Percentiles rank a stretch among this genome's conserved stretches.
These are phyloP conservation scores for Chironomus striatipennis DNA, from an alignment of 1,140 invertebrate genomes.

Conservation along the genomic window DNA sequence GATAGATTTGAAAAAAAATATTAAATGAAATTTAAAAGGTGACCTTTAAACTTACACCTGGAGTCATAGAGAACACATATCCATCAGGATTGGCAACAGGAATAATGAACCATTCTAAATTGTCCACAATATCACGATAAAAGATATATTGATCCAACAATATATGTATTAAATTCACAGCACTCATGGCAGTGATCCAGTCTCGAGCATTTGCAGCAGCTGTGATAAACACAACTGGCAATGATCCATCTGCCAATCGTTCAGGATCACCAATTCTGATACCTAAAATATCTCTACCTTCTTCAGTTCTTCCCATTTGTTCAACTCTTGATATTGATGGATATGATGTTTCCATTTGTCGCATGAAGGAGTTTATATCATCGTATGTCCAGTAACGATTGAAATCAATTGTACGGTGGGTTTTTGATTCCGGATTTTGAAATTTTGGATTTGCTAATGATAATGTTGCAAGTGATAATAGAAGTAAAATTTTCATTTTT, in stretches of 20 bases:
- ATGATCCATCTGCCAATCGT: not conserved
- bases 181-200: not conserved
- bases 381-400: not conserved
- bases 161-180: not conserved
- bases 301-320: conserved; percentile 8
- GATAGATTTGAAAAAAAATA: not conserved
- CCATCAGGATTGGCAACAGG: conserved; percentile 70
- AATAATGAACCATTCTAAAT: conserved; percentile 60
- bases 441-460: not conserved
- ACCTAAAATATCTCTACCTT: not conserved
- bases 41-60: conserved; percentile 28
- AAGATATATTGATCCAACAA: not conserved
- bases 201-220: not conserved
- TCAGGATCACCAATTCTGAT: not conserved
- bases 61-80: conserved; percentile 58
- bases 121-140: conserved; percentile 37
- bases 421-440: not conserved
- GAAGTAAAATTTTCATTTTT: not conserved
- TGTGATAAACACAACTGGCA: not conserved
- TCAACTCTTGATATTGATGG: not conserved
- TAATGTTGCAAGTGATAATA: not conserved
- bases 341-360: not conserved
- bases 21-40: not conserved
- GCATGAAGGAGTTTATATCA: not conserved
- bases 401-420: not conserved